These are phyloP conservation scores for Eupithecia inturbata DNA, from an alignment of 2,888 invertebrate genomes.

Conservation along the genomic window DNA sequence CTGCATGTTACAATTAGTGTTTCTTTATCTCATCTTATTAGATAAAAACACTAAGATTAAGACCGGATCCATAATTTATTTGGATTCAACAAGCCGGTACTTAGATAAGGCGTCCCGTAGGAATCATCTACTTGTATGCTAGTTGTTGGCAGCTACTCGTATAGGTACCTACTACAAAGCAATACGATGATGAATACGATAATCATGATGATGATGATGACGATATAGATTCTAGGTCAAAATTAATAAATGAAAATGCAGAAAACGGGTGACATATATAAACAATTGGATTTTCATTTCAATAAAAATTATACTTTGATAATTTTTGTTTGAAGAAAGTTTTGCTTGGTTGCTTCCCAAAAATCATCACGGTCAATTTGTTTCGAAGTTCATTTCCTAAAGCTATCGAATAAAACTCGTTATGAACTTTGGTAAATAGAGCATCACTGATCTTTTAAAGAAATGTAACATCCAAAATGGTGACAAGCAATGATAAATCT, in stretches of 20 bases:
- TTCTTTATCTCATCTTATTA: background rate
- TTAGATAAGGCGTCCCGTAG: background rate
- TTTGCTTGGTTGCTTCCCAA: background rate
- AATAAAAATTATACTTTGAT: background rate
- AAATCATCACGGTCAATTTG: constrained; percentile 1
- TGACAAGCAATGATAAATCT: background rate
- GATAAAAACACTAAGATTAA: background rate
- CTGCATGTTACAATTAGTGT: background rate
- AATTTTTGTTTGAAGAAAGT: background rate
- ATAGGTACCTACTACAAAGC: no score
- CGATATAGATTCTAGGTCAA: no score
- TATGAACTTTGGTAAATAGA: background rate
- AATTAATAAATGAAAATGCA: background rate
- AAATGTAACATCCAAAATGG: background rate
- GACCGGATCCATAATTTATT: background rate
- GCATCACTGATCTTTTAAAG: background rate
- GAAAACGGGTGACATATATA: constrained; percentile 30
- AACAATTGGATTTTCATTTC: background rate
- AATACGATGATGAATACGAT: no score
- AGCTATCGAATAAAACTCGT: background rate
- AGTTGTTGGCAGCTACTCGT: no score
- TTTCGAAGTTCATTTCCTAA: background rate
- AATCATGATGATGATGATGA: no score
- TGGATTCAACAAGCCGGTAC: background rate
- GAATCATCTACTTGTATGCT: constrained; percentile 6